Percentiles rank a stretch among this genome's conserved stretches.
phyloP scores from a whole-genome alignment of 2,113 vertebrate species.

The Progne subis region DNA sequence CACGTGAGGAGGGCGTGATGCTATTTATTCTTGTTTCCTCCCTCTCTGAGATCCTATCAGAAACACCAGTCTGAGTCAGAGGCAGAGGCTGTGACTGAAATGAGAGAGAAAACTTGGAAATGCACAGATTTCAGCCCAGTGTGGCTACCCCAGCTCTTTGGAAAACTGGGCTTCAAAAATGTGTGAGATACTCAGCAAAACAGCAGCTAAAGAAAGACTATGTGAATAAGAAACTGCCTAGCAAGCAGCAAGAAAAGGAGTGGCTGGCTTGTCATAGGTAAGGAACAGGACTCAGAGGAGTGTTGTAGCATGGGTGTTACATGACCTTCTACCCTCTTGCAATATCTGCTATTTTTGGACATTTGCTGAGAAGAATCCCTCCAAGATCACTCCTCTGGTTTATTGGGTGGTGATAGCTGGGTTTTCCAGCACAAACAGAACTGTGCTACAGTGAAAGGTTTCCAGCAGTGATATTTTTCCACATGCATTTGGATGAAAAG shows the following conservation, averaged over 20 bases:
- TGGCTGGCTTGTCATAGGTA: background rate
- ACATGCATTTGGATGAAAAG: background rate
- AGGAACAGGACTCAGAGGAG: background rate
- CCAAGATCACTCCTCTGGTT: slow-evolving; percentile 16
- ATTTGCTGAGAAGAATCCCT: slow-evolving; percentile 37
- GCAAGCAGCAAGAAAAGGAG: background rate
- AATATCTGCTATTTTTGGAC: slow-evolving; percentile 61
- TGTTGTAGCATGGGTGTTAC: slow-evolving; percentile 15
- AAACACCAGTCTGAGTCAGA: slow-evolving; percentile 47
- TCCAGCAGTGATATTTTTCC: slow-evolving; percentile 34
- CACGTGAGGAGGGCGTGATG: slow-evolving; percentile 45
- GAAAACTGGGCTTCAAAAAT: background rate
- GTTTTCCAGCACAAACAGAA: slow-evolving; percentile 62
- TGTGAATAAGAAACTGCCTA: slow-evolving; percentile 8
- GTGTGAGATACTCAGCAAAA: slow-evolving; percentile 2
- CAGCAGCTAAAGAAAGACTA: background rate
- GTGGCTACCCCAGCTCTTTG: background rate
- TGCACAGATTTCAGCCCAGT: background rate
- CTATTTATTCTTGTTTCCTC: slow-evolving; percentile 57
- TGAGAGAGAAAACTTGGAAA: background rate
- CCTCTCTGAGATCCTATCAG: slow-evolving; percentile 38
- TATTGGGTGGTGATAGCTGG: slow-evolving; percentile 54
- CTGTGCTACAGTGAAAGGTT: slow-evolving; percentile 11
- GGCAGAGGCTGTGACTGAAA: slow-evolving; percentile 26
- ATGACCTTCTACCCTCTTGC: slow-evolving; percentile 38